Conservation (phyloP, 2,113 vertebrate species). For the Python bivittatus region DNA sequence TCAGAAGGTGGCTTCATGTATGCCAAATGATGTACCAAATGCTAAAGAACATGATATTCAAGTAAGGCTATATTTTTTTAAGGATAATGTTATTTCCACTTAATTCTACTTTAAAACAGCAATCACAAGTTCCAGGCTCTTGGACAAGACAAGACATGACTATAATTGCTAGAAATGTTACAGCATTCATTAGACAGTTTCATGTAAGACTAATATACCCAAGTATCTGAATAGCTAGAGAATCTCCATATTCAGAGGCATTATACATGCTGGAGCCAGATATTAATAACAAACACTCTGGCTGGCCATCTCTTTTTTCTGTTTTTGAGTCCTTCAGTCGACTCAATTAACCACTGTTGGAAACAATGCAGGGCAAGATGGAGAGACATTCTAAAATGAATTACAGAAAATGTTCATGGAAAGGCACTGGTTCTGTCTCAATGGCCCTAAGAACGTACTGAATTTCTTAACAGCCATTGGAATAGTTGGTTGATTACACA, state of each 20-base stretch:
- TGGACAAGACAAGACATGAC: constrained; percentile 51
- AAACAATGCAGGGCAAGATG: constrained; percentile 28
- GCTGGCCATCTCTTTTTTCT: not conserved
- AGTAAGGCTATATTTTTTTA: constrained; percentile 9
- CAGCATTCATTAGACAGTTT: not conserved
- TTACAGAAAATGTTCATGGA: not conserved
- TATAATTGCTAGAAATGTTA: constrained; percentile 8
- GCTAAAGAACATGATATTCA: constrained; percentile 24
- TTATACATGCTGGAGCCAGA: not conserved
- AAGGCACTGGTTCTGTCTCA: not conserved
- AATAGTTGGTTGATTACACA: not conserved
- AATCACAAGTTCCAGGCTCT: not conserved
- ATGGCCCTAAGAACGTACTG: not conserved
- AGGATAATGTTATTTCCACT: constrained; percentile 37
- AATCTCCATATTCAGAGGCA: not conserved
- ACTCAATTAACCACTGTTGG: not conserved
- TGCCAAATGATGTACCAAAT: constrained; percentile 26
- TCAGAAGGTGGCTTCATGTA: not conserved
- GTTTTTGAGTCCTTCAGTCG: not conserved
- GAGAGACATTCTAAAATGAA: not conserved
- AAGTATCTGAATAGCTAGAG: not conserved
- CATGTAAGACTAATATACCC: not conserved
- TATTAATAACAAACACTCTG: not conserved
- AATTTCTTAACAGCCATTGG: not conserved
- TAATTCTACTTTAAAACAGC: constrained; percentile 7